Base-by-base conservation (phyloP, 2,888 invertebrate genomes). In the Dasysyrphus tricinctus region DNA sequence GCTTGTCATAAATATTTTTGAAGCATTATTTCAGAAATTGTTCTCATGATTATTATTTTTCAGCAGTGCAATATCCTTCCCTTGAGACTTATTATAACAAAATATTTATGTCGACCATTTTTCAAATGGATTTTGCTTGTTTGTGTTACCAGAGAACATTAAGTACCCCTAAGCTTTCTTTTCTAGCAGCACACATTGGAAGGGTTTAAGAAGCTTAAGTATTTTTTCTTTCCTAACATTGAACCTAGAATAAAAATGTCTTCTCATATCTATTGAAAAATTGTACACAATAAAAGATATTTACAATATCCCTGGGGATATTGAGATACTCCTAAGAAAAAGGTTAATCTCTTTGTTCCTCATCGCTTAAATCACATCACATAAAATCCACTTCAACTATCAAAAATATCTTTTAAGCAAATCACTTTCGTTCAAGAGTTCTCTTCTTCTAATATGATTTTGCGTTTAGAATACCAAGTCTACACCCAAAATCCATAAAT, bases 401-500 rank as follows among this genome's bases (percentile, higher is more conserved):
- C 16, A 47, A 9, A 49, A 32, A 44, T 29, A 32, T 65, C 32
- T 34, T 47, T 3, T 47, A 12, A 16, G 34, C 12, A 65, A 65
- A 65, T 65, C 65, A 65, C 65, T 65, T 65, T 65, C 47, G 34
- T 44, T 65, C 9, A 24, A 5, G n/a, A 16, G 11, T n/a, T 56
- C n/a, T 9, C 7, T 32, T 56, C n/a, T 9, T 5, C 5, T 47
- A 32, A 49, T 67, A 32, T 32, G 47, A 61, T 47, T 47, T 65
- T 65, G 16, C 39, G 24, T 39, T 49, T 29, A 5, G 34, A 65
- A 69, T 69, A 67, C 61, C 67, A 63, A 74, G 47, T 61, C 49
- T 74, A 69, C n/a, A n/a, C 59, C 44, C 56, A 70, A 83, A 74
- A 75, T 42, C 75, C 72, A 76, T 84, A 80, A 84, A 80, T 84